A percentile compares a stretch with the other conserved stretches of the same genome.
Conservation (phyloP, 2,113 vertebrate species). For the rat (Rattus norvegicus) region GRCr8 NC_086026.1:110527501-110528000, state of each 20-base stretch:
- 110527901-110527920: too few species aligned
- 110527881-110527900: background rate
- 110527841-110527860: background rate
- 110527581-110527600: background rate
- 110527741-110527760: background rate
- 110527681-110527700: background rate
- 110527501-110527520: background rate
- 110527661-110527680: background rate
- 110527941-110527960: background rate
- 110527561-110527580: background rate
- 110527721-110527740: background rate
- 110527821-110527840: background rate
- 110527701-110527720: background rate
- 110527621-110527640: background rate
- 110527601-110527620: background rate
- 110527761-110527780: background rate
- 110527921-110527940: background rate
- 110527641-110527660: background rate
- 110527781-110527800: background rate
- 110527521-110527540: background rate
- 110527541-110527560: background rate
- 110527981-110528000: background rate
- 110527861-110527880: background rate
- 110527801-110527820: background rate
- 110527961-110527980: background rate